Conservation (phyloP, 2,888 invertebrate species). For the Ectropis crepuscularia region DNA sequence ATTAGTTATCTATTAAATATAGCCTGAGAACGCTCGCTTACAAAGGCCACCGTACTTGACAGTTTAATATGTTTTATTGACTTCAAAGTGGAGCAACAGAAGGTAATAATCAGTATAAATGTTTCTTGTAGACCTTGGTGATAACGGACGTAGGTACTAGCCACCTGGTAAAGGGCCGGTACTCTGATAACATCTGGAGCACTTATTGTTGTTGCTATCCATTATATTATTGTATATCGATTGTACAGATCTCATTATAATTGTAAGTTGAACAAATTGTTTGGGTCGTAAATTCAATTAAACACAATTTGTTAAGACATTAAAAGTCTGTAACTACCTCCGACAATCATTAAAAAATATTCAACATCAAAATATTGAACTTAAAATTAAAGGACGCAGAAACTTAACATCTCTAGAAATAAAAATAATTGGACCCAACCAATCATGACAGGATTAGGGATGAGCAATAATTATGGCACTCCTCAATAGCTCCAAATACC, state of each 20-base stretch:
- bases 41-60: slow-evolving; percentile 17
- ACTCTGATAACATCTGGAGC: slow-evolving; percentile 33
- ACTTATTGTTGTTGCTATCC: background rate
- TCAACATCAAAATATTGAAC: no score
- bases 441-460: background rate
- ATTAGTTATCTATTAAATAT: background rate
- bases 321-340: no score
- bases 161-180: slow-evolving; percentile 7
- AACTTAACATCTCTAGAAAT: background rate
- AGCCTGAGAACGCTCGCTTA: background rate
- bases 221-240: background rate
- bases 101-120: slow-evolving; percentile 25
- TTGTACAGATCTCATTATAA: background rate
- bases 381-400: no score
- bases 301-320: no score
- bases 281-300: no score
- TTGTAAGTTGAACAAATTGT: no score
- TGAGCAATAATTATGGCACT: slow-evolving; percentile 14
- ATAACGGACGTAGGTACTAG: slow-evolving; percentile 17
- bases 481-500: slow-evolving; percentile 29
- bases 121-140: slow-evolving; percentile 27
- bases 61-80: slow-evolving; percentile 19
- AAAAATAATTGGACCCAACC: background rate
- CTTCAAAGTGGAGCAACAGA: slow-evolving; percentile 27
- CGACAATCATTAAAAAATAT: no score